Evolutionary conservation across 2,113 vertebrate genomes (phyloP).

Genomic region (Raphicerus campestris): DNA sequence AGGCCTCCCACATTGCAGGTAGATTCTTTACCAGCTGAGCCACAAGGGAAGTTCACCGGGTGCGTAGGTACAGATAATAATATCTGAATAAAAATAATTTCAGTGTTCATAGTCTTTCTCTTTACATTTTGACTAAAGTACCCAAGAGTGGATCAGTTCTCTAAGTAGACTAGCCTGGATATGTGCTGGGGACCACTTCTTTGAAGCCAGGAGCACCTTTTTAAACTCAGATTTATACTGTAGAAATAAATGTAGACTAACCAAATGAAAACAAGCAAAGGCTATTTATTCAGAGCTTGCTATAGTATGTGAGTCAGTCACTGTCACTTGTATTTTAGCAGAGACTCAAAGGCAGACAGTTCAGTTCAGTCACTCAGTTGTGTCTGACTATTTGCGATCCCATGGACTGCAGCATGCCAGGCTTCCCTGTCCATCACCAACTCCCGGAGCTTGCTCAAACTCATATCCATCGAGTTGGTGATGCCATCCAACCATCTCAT

Average conservation of each 20-base stretch:
- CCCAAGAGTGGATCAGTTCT: neutral
- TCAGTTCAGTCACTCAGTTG: neutral
- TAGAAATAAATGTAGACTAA: neutral
- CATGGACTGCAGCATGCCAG: neutral
- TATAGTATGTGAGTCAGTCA: neutral
- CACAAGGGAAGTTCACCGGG: neutral
- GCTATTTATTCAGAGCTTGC: neutral
- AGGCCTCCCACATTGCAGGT: neutral
- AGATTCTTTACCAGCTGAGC: neutral
- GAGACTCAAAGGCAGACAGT: neutral
- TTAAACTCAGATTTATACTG: neutral
- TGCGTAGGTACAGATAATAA: neutral
- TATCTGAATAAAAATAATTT: neutral
- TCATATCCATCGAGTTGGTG: neutral
- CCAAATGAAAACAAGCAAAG: neutral
- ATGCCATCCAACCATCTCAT: neutral
- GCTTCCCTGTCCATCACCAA: neutral
- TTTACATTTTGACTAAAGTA: neutral
- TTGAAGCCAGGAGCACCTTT: neutral
- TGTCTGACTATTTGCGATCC: rapidly evolving
- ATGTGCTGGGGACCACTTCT: neutral
- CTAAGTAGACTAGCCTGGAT: neutral
- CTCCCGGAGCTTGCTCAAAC: neutral
- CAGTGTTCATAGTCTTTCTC: neutral
- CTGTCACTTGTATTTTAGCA: neutral